A percentile compares a stretch with the other conserved stretches of the same genome.
Evolutionary conservation across 1,140 invertebrate genomes (phyloP).

Genomic region (Frieseomelitta varia): DNA sequence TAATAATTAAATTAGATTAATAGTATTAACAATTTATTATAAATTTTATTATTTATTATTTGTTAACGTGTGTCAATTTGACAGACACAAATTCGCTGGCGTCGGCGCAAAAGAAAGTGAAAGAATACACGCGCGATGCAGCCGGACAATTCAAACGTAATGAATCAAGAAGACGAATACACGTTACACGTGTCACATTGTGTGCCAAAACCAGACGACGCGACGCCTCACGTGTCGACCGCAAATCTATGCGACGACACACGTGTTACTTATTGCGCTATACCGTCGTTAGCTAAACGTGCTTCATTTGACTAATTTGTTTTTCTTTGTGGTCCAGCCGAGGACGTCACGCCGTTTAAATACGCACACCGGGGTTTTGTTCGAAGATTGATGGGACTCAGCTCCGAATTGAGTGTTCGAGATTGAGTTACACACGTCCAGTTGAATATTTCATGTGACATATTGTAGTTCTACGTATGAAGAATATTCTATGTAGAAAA

Average conservation of each 20-base stretch:
- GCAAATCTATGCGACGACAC: constrained; percentile 76
- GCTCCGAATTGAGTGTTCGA: background rate
- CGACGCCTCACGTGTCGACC: constrained; percentile 69
- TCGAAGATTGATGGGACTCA: background rate
- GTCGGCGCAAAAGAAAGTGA: background rate
- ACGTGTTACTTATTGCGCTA: constrained; percentile 73
- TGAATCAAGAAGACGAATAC: constrained; percentile 72
- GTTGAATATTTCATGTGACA: background rate
- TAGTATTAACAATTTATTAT: too few relatives aligned
- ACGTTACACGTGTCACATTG: constrained; percentile 71
- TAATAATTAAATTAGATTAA: too few relatives aligned
- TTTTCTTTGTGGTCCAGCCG: constrained; percentile 35
- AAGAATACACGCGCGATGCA: background rate
- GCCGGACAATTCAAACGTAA: constrained; percentile 63
- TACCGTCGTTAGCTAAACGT: constrained; percentile 49
- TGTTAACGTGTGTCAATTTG: background rate
- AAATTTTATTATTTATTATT: too few relatives aligned
- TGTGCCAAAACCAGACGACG: constrained; percentile 72
- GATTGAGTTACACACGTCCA: background rate
- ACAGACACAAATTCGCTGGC: background rate
- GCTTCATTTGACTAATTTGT: constrained; percentile 49
- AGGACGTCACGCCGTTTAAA: background rate
- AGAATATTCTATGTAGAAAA: background rate
- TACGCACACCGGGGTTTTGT: background rate
- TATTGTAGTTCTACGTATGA: background rate